Percentiles rank a stretch among this genome's conserved stretches.
Evolutionary conservation across 2,113 vertebrate genomes (phyloP).

Genomic region (Phasianus colchicus): DNA sequence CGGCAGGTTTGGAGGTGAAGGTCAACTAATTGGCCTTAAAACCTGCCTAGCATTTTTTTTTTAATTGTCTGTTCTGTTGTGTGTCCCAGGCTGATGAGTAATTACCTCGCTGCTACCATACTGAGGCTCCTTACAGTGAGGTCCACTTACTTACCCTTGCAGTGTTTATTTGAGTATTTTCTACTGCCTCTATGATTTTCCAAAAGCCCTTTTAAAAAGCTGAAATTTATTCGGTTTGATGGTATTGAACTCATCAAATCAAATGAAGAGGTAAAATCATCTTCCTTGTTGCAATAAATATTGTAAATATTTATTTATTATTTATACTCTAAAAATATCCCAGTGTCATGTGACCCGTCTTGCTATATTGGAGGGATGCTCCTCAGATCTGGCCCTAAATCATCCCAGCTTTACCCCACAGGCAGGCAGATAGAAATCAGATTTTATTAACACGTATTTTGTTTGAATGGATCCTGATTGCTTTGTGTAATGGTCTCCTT

Average conservation of each 20-base stretch:
- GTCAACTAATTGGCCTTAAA: background rate
- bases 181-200: background rate
- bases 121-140: background rate
- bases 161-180: background rate
- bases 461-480: background rate
- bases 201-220: background rate
- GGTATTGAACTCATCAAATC: background rate
- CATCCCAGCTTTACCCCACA: background rate
- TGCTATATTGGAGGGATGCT: background rate
- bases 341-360: conserved; percentile 4
- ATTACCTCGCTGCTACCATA: rapidly evolving
- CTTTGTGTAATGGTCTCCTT: background rate
- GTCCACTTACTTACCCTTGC: background rate
- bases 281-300: background rate
- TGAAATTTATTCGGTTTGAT: background rate
- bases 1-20: background rate
- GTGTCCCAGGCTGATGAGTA: background rate
- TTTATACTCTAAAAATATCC: background rate
- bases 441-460: background rate
- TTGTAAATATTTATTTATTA: too few relatives aligned
- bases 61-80: rapidly evolving
- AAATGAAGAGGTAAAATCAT: background rate
- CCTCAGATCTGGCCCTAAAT: background rate
- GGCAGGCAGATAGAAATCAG: background rate
- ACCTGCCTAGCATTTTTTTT: background rate